A percentile compares a stretch with the other conserved stretches of the same genome.
phyloP scores from a whole-genome alignment of 1,140 invertebrate species.

The Drosophila paulistorum region DNA sequence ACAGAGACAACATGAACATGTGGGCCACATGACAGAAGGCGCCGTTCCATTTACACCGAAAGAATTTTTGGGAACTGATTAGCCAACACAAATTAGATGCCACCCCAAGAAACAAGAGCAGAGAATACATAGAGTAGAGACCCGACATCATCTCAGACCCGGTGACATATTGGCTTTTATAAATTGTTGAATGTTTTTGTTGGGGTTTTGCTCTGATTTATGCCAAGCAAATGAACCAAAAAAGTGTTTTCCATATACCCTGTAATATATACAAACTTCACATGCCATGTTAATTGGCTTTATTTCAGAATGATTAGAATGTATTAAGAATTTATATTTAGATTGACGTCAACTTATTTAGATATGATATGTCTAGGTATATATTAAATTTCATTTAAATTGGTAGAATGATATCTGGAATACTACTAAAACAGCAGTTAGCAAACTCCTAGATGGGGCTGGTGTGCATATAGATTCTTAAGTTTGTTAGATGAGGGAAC shows the following conservation, averaged over 20 bases:
- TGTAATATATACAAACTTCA: background rate
- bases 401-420: too few relatives aligned
- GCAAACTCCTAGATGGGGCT: too few relatives aligned
- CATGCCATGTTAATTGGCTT: too few relatives aligned
- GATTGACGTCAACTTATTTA: background rate
- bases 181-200: slow-evolving; percentile 38
- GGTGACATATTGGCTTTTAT: slow-evolving; percentile 72
- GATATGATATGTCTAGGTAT: too few relatives aligned
- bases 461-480: too few relatives aligned
- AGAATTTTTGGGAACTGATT: slow-evolving; percentile 54
- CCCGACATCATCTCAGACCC: background rate
- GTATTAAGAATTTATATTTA: too few relatives aligned
- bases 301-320: too few relatives aligned
- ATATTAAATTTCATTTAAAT: too few relatives aligned
- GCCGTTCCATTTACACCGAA: slow-evolving; percentile 66
- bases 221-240: slow-evolving; percentile 70
- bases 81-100: slow-evolving; percentile 73
- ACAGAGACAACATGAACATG: slow-evolving; percentile 21
- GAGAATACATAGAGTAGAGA: background rate
- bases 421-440: too few relatives aligned
- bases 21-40: slow-evolving; percentile 46
- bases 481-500: too few relatives aligned
- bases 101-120: slow-evolving; percentile 15
- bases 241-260: slow-evolving; percentile 11
- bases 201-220: slow-evolving; percentile 57